Base-by-base conservation (phyloP, 2,888 invertebrate genomes). In the Cephus rjabovi region DNA sequence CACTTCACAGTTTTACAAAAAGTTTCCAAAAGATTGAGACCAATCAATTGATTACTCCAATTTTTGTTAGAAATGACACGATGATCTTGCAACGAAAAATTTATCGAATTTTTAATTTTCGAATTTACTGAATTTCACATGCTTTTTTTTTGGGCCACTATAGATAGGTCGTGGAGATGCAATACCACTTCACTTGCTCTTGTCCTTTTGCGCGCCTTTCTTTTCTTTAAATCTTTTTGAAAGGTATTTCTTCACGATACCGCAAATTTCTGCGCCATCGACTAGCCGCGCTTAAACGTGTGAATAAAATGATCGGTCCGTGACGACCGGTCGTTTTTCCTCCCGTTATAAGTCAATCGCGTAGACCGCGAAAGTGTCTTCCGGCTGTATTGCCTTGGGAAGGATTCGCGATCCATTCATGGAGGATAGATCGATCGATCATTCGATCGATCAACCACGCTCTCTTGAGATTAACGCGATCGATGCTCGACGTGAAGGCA, bases 391-490 rank as follows among this genome's bases (percentile, higher is more conserved):
- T 81, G 77, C 76, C 77, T 80, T 75, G 75, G 70, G 75, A 76
- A 70, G 76, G 70, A 79, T 75, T 76, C 75, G 75, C 75, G 77
- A 77, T 73, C 73, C 75, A 77, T 77, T 75, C 37, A 79, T n/a
- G 77, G 74, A 68, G 11, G 40, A 30, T 30, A 68, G 73, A 81
- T 81, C 79, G 83, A 35, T 31, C 56, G 68, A 31, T 30, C 68
- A 35, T 79, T 81, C 79, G 83, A 83, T 86, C 83, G 82, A 82
- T 80, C 81, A 80, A 83, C 79, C 75, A 81, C 81, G 81, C 81
- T 83, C 77, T 79, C 68, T 76, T 77, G 74, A 74, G 74, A 33
- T 76, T 69, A 70, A 73, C 77, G 81, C 71, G 77, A 76, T 34
- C 71, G 34, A 34, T 34, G 31, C 12, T 71, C 33, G 35, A 79